Evolutionary conservation across 2,797 vertebrate genomes (phyloP).

Genomic region (Peromyscus attwateri): DNA sequence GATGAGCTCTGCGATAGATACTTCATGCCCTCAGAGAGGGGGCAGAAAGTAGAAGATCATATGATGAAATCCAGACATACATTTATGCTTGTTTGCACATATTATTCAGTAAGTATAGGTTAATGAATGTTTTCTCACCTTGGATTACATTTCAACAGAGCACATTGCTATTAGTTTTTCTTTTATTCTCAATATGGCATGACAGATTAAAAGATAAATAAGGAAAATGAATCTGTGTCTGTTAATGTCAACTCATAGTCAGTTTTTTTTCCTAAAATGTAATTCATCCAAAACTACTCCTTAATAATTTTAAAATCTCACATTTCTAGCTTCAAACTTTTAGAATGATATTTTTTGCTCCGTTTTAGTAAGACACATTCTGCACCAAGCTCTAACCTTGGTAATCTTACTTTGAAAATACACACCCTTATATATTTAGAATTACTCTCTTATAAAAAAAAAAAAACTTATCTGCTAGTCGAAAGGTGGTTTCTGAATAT

Average conservation of each 20-base stretch:
- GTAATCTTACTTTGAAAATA: conserved; percentile 29
- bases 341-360: not conserved
- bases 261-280: not conserved
- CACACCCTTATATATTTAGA: not conserved
- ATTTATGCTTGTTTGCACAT: not conserved
- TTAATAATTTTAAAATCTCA: not conserved
- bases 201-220: not conserved
- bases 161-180: not conserved
- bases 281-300: not conserved
- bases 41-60: not conserved
- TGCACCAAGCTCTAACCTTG: not conserved
- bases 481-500: conserved; percentile 56
- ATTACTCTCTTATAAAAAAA: not conserved
- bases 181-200: not conserved
- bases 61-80: not conserved
- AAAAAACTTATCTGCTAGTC: not conserved
- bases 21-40: not conserved
- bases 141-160: conserved; percentile 1
- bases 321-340: not conserved
- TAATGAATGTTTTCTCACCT: conserved; percentile 24
- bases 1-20: not conserved
- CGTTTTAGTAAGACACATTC: not conserved
- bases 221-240: not conserved
- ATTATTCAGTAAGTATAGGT: not conserved
- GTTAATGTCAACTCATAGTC: not conserved